Conservation (phyloP, 2,113 vertebrate species). For the Patagioenas fasciata region DNA sequence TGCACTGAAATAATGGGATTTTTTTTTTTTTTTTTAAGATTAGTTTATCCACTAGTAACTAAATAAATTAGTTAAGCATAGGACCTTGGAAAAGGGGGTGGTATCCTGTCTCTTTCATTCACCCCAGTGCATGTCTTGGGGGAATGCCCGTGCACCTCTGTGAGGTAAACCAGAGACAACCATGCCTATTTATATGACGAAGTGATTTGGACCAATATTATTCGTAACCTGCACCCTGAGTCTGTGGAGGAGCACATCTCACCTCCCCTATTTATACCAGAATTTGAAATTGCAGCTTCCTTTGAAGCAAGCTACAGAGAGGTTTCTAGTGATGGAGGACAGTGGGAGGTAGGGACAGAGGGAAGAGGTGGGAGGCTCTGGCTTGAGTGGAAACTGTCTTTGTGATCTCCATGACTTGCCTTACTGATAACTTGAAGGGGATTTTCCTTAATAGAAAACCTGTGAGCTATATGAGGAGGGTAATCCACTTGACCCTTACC, state of each 20-base stretch:
- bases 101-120: neutral
- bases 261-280: neutral
- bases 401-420: neutral
- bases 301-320: neutral
- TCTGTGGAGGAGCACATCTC: neutral
- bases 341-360: neutral
- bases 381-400: neutral
- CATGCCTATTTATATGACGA: neutral
- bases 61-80: neutral
- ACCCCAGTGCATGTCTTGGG: neutral
- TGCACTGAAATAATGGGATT: neutral
- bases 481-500: slow-evolving; percentile 31
- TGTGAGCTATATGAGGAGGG: slow-evolving; percentile 3
- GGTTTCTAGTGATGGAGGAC: neutral
- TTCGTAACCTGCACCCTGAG: neutral
- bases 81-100: neutral
- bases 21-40: neutral
- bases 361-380: neutral
- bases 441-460: slow-evolving; percentile 31
- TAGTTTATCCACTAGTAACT: neutral
- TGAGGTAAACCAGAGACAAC: neutral
- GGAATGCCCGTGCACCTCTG: neutral
- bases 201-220: neutral
- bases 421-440: neutral
- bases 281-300: neutral